phyloP scores from a whole-genome alignment of 2,113 vertebrate genomes.

The Mormyrus lacerda region DNA sequence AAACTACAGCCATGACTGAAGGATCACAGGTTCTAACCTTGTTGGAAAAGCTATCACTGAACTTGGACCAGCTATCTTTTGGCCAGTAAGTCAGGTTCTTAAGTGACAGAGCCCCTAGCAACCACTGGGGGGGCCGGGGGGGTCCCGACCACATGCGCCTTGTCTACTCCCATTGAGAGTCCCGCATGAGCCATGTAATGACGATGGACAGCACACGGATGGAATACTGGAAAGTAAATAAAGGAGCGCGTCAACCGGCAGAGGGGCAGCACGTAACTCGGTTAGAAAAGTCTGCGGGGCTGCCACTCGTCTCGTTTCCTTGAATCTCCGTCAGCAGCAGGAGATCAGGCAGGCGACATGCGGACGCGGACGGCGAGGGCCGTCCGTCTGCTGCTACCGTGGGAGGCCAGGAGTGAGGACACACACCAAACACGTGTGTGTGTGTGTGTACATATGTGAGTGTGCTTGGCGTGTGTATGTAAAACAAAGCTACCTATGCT shows the following conservation, averaged over 20 bases:
- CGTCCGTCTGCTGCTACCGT: constrained; percentile 15
- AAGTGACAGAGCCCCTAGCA: background rate
- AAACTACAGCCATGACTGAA: background rate
- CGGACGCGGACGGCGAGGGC: constrained; percentile 40
- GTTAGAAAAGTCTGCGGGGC: constrained; percentile 58
- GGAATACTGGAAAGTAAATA: constrained; percentile 53
- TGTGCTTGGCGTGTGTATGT: too few relatives aligned
- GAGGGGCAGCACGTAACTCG: constrained; percentile 54
- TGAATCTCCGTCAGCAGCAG: constrained; percentile 47
- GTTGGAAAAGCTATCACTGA: background rate
- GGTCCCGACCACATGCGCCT: background rate
- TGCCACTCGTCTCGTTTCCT: constrained; percentile 55
- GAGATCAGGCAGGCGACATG: constrained; percentile 46
- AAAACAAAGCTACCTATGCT: background rate
- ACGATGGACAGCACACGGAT: constrained; percentile 42
- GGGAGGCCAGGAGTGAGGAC: background rate
- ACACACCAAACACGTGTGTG: background rate
- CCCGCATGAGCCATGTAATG: constrained; percentile 30
- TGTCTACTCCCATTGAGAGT: background rate
- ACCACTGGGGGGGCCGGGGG: background rate
- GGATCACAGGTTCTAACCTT: background rate
- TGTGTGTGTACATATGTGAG: too few relatives aligned
- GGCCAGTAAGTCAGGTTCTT: background rate
- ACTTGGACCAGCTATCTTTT: background rate
- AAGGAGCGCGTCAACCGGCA: constrained; percentile 49